phyloP scores from a whole-genome alignment of 2,888 invertebrate genomes.

The Orthosia gothica region DNA sequence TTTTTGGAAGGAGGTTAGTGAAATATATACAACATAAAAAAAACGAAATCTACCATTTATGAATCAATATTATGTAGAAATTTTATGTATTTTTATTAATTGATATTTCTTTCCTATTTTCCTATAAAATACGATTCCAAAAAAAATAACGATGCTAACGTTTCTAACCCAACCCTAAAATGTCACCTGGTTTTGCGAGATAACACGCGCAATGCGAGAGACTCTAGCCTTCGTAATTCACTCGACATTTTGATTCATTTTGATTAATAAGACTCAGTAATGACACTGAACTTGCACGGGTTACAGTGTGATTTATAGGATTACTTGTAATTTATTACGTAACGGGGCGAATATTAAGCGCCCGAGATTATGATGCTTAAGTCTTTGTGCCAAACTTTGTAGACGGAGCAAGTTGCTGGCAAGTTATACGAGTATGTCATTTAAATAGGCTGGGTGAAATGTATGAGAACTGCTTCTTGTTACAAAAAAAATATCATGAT shows the following conservation, averaged over 20 bases:
- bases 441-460: conserved; percentile 20
- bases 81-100: too few relatives aligned
- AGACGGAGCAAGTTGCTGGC: conserved; percentile 41
- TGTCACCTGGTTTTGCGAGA: conserved; percentile 86
- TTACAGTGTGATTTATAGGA: conserved; percentile 74
- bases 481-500: not conserved
- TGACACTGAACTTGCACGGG: conserved; percentile 74
- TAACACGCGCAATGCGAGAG: conserved; percentile 74
- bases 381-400: conserved; percentile 56
- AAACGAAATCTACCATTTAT: too few relatives aligned
- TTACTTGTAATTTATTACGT: conserved; percentile 75
- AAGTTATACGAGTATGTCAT: conserved; percentile 47
- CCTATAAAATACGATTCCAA: too few relatives aligned
- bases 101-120: too few relatives aligned
- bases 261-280: conserved; percentile 78
- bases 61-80: too few relatives aligned
- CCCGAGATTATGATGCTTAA: conserved; percentile 62
- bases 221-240: conserved; percentile 58
- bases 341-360: conserved; percentile 69
- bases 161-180: conserved; percentile 55
- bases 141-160: conserved; percentile 9
- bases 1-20: too few relatives aligned
- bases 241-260: conserved; percentile 77
- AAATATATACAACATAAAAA: too few relatives aligned
- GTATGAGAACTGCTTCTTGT: not conserved